Base-by-base conservation (phyloP, 23 tunicate species). In the Halocynthia roretzi region DNA sequence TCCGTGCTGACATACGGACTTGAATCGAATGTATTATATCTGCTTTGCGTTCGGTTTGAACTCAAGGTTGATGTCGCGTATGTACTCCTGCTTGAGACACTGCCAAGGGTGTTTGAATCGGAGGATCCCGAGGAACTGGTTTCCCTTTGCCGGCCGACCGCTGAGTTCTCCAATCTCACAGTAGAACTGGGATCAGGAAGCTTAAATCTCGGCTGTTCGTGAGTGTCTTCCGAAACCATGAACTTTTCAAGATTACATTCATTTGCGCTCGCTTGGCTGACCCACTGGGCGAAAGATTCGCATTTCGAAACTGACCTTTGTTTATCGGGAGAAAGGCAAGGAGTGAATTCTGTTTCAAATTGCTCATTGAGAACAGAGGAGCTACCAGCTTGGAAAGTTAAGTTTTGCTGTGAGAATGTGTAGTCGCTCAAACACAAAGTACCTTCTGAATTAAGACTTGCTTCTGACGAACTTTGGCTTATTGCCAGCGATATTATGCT, bases 1-100 rank as follows among this genome's bases (percentile, higher is more conserved):
- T 65, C 70, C 31, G 70, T 65, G 70, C 70, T 65, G n/a, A 65
- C 70, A 65, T 48, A 65, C 10, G 70, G 23, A 65, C 70, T 65
- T 10, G 70, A 65, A 15, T 65, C 70, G 17, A 65, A 65, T 20
- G 70, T 65, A 15, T 65, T 65, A 48, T 20, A 65, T 65, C 70
- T 11, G n/a, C 70, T 65, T 31, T 31, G 44, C 4, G 44, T 31
- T 65, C 70, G 22, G 23, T 65, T 20, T 65, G 70, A 65, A 10
- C 70, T 40, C 10, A 65, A 14, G 10, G 70, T 20, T 65, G 70
- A 65, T 1, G 70, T 65, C 31, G 70, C 70, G 23, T 65, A 65
- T 65, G 70, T 65, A 14, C 70, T 65, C 31, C 70, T 48, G 23
- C 70, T 65, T 8, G 70, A 65, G 23, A 40, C 70, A 65, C 70